These are phyloP conservation scores for Chelonus formosanus DNA, from an alignment of 2,888 invertebrate genomes.

Conservation along the genomic window DNA sequence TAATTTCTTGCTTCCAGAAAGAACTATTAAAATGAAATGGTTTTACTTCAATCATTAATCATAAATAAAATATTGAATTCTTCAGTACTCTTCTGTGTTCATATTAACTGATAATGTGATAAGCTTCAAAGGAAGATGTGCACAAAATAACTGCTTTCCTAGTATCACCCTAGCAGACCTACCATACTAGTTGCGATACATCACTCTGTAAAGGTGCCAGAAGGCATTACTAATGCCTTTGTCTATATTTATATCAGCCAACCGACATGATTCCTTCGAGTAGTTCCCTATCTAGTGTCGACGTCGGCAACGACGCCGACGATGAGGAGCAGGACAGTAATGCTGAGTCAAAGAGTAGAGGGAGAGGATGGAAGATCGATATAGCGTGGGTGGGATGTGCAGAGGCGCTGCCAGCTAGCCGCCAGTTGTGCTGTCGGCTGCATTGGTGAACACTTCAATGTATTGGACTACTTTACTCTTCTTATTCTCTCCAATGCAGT, in stretches of 20 bases:
- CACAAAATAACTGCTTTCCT: too few relatives aligned
- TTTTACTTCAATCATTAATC: too few relatives aligned
- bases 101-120: too few relatives aligned
- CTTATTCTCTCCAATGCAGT: conserved; percentile 2
- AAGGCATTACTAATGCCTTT: conserved; percentile 12
- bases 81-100: too few relatives aligned
- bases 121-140: too few relatives aligned
- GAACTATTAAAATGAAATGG: too few relatives aligned
- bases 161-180: neutral
- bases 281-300: conserved; percentile 15
- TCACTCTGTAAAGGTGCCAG: conserved; percentile 14
- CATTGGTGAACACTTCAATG: conserved; percentile 40
- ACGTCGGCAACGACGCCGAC: conserved; percentile 17
- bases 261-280: neutral
- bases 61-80: too few relatives aligned
- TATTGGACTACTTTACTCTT: conserved; percentile 1
- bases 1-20: too few relatives aligned
- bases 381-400: conserved; percentile 62
- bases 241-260: conserved; percentile 27
- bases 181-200: conserved; percentile 4
- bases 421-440: conserved; percentile 53
- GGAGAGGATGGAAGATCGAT: conserved; percentile 59
- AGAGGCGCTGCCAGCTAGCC: conserved; percentile 53
- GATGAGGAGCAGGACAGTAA: conserved; percentile 17
- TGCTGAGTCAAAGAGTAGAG: conserved; percentile 7